Percentiles rank a stretch among this genome's conserved stretches.
phyloP scores from a whole-genome alignment of 1,140 invertebrate species.

The Chionoecetes opilio region DNA sequence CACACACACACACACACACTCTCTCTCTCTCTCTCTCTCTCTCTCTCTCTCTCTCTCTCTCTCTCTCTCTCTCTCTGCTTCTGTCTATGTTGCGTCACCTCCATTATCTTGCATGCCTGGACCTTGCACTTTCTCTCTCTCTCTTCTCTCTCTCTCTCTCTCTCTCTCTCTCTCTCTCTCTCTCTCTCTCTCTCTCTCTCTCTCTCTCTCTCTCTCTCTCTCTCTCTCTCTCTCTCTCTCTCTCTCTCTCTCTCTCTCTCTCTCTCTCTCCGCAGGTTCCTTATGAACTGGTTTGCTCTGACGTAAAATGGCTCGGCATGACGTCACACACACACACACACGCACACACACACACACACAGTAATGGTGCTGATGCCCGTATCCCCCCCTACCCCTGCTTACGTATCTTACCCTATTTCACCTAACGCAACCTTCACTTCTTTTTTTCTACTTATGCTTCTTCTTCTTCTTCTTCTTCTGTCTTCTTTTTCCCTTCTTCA shows the following conservation, averaged over 20 bases:
- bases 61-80: not conserved
- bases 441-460: not conserved
- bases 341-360: not conserved
- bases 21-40: conserved; percentile 19
- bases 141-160: too few relatives aligned
- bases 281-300: too few relatives aligned
- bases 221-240: too few relatives aligned
- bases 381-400: not conserved
- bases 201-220: too few relatives aligned
- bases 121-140: too few relatives aligned
- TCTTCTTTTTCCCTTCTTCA: not conserved
- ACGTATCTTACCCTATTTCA: not conserved
- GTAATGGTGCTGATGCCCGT: not conserved
- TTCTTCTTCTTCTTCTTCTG: not conserved
- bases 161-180: too few relatives aligned
- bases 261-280: not conserved
- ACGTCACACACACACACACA: not conserved
- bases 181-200: too few relatives aligned
- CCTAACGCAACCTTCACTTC: not conserved
- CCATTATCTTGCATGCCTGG: not conserved
- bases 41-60: conserved; percentile 24
- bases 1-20: not conserved
- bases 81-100: not conserved
- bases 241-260: not conserved
- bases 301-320: too few relatives aligned